Percentiles rank a stretch among this genome's conserved stretches.
These are phyloP conservation scores for Nymphicus hollandicus DNA, from an alignment of 2,113 vertebrate species.

Conservation along the genomic window DNA sequence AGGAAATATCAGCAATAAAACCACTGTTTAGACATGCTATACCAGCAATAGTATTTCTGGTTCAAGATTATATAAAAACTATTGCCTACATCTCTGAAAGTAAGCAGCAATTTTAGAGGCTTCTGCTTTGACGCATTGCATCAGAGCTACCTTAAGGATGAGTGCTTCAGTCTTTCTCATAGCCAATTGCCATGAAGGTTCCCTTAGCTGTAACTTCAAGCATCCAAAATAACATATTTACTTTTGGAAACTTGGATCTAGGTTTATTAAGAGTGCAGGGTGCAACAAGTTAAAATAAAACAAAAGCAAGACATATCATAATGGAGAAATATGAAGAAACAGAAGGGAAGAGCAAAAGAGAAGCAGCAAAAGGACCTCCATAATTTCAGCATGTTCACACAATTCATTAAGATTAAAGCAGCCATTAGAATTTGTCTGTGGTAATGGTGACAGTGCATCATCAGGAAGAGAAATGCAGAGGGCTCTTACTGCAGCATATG, in stretches of 20 bases:
- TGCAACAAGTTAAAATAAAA: background rate
- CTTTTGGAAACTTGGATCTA: background rate
- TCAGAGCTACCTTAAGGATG: background rate
- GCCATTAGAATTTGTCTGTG: background rate
- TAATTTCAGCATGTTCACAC: background rate
- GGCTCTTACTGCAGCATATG: constrained; percentile 76
- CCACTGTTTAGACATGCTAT: background rate
- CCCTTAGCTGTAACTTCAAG: background rate
- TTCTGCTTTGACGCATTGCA: background rate
- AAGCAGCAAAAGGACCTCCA: background rate
- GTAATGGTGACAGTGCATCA: background rate
- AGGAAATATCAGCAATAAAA: background rate
- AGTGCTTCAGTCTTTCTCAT: background rate
- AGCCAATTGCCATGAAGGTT: background rate
- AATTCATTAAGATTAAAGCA: background rate
- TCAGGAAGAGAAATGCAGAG: constrained; percentile 51
- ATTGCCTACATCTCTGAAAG: background rate
- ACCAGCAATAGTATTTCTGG: background rate
- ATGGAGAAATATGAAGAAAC: background rate
- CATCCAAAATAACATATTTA: background rate
- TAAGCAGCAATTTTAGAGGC: background rate
- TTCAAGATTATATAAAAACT: background rate
- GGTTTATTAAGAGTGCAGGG: background rate
- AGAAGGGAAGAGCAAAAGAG: background rate
- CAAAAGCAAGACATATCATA: background rate